Base-by-base conservation (phyloP, 2,888 invertebrate genomes). In the Polymixis lichenea region DNA sequence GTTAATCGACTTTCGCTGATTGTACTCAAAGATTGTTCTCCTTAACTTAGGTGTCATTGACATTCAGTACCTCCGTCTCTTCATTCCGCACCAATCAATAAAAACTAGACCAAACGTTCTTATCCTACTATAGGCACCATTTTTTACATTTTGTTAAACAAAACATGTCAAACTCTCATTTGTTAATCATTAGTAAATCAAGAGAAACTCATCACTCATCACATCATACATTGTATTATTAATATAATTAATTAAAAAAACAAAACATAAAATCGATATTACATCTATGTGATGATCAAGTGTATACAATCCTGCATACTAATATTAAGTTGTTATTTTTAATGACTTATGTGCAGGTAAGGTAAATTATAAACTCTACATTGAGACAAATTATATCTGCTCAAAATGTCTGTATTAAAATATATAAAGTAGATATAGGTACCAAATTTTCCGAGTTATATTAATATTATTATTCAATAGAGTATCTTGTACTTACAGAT, bases 111-210 rank as follows among this genome's bases (percentile, higher is more conserved):
- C 56, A 17, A 73, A 58, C 49, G 8, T 73, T 25, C 17, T 72
- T 38, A 72, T 13, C 22, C 25, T 38, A 73, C 5, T 51, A n/a
- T 28, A 72, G 43, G 28, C 73, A 60, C 73, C 17, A 73, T 72
- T 17, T 25, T 22, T 60, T 38, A 22, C 15, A 22, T 22, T 32
- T 71, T 19, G 11, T 17, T 22, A 28, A 49, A 58, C 25, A 49
- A 72, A 58, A 51, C 25, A 51, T 28, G 60, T 51, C 8, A 13
- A 43, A 51, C 8, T 8, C 25, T 25, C 49, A 72, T 13, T 58
- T 72, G 49, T 72, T 25, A 46, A 19, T 69, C 28, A 56, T 55
- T n/a, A 56, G 43, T 25, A 22, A 22, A 72, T 55, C 28, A 46
- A 46, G 19, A 51, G 17, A 38, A 60, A 74, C 7, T 73, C 11